Base-by-base conservation (phyloP, 53 echinoderm and acorn worm genomes). In the Crossaster papposus region DNA sequence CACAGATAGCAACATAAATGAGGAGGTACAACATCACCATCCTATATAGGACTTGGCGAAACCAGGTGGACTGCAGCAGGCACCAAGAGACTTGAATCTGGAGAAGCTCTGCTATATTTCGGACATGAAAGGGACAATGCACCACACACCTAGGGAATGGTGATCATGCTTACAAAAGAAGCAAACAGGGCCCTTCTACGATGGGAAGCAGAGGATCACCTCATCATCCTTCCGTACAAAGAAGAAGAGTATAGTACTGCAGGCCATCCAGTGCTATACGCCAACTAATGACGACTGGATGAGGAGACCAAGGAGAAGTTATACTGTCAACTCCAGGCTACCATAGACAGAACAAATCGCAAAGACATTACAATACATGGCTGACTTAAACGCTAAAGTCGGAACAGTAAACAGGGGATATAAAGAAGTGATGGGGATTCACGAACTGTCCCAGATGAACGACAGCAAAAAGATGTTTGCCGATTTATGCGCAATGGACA, bases 201-300 rank as follows among this genome's bases (percentile, higher is more conserved):
- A 36, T 91, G 82, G 90, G 83, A 82, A 65, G 83, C 38, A 35
- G 22, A 63, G 90, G 63, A 83, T 92, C 58, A 88, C 89, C 58
- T 70, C 24, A 33, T 84, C 91, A 29, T 33, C 30, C 30, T 85
- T 91, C 29, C 31, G 65, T 20, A 91, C 91, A 18, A 82, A 71
- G 26, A 63, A 77, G 44, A 29, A 53, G 26, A 71, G 53, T 74
- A 82, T 90, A 58, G 53, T 35, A 5, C 31, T 84, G 91, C 17
- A 64, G 6, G 72, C 77, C 17, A 53, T 91, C 4, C 83, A 85
- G 38, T 91, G 91, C 58, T 91, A 91, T 85, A 85, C 91, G 3
- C 85, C 64, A 34, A 91, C 85, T 34, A 91, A 91, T 65, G 65
- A 90, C 24, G 36, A 38, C n/a, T n/a, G 9, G 80, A 36, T 26